Conservation (phyloP, 2,797 vertebrate species). For the Amblyraja radiata region DNA sequence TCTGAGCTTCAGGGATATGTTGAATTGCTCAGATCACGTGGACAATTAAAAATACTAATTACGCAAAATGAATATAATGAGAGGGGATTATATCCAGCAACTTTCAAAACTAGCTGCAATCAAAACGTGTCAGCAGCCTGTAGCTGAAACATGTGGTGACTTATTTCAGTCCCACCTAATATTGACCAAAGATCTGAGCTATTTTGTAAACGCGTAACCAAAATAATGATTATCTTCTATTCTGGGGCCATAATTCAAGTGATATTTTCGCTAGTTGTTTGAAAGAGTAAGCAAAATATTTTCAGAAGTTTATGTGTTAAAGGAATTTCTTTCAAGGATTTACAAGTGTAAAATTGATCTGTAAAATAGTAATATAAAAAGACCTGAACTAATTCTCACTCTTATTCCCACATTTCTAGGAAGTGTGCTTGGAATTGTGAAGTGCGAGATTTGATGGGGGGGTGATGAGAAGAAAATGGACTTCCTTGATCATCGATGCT, state of each 20-base stretch:
- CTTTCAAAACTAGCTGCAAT: not conserved
- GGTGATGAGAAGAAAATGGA: too few species aligned
- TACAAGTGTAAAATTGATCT: not conserved
- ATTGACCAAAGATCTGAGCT: not conserved
- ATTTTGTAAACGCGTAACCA: not conserved
- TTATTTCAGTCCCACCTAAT: not conserved
- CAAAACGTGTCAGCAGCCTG: not conserved
- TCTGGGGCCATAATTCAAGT: not conserved
- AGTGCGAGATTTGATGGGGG: too few species aligned
- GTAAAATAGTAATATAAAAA: not conserved
- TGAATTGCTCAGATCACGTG: not conserved
- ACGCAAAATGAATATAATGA: not conserved
- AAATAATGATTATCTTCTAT: not conserved
- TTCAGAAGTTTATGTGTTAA: not conserved
- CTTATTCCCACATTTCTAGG: not conserved
- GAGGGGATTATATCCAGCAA: not conserved
- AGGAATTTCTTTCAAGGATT: not conserved
- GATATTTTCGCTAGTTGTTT: too few species aligned
- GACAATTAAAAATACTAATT: slow-evolving; percentile 28
- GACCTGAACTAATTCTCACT: not conserved
- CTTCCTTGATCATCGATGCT: too few species aligned
- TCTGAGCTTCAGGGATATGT: not conserved
- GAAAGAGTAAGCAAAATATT: not conserved
- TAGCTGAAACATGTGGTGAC: not conserved
- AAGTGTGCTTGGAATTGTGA: not conserved